Conservation (phyloP, 37 sponge, comb jelly and placozoan genomes). For the Agelas oroides region DNA sequence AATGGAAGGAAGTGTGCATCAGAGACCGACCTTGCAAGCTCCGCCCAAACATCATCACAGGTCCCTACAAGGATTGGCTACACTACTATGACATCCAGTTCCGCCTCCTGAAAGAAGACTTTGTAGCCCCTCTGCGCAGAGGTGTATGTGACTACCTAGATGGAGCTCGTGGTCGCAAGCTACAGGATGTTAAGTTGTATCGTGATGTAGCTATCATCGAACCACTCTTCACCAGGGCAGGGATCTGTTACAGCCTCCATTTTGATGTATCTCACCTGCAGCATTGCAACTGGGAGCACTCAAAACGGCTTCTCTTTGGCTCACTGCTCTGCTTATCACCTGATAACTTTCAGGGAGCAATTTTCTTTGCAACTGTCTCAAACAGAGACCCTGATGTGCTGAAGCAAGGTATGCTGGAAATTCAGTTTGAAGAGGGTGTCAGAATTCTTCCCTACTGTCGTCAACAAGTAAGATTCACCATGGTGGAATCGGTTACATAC, state of each 20-base stretch:
- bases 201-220: slow-evolving; percentile 46
- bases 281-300: slow-evolving; percentile 69
- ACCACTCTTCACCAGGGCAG: slow-evolving; percentile 42
- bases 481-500: slow-evolving; percentile 87
- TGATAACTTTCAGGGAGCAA: slow-evolving; percentile 25
- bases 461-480: slow-evolving; percentile 5
- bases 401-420: slow-evolving; percentile 37
- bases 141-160: slow-evolving; percentile 67
- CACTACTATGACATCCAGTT: slow-evolving; percentile 91
- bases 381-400: slow-evolving; percentile 68
- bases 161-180: slow-evolving; percentile 20
- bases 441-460: neutral
- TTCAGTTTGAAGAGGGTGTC: slow-evolving; percentile 53
- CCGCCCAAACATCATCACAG: slow-evolving; percentile 61
- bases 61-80: slow-evolving; percentile 69
- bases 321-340: slow-evolving; percentile 85
- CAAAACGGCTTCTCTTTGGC: slow-evolving; percentile 82
- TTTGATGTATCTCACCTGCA: slow-evolving; percentile 57
- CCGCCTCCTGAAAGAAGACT: slow-evolving; percentile 87
- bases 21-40: slow-evolving; percentile 34
- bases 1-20: slow-evolving; percentile 46
- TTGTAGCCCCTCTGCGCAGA: slow-evolving; percentile 82
- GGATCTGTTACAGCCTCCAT: slow-evolving; percentile 57
- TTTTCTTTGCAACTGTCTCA: slow-evolving; percentile 80
- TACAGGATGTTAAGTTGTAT: slow-evolving; percentile 74